Evolutionary conservation across 2,888 invertebrate genomes (phyloP), one percentile per base, ranked within the genome.

Genomic region (Hypomecis atomaria): DNA sequence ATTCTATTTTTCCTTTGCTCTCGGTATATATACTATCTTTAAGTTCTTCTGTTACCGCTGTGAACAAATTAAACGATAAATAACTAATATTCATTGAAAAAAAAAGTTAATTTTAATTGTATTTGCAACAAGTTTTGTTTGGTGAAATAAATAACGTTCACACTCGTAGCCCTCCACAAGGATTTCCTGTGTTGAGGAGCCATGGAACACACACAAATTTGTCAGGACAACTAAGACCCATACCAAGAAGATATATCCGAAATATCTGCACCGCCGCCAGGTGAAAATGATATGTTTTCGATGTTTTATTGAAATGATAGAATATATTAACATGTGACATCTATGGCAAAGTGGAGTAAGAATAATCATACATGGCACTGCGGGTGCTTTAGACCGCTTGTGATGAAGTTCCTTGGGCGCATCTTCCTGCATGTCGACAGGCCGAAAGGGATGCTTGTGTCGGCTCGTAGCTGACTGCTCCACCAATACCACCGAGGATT

Each of bases 341-440:
- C 23, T 23, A 23, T 23, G 40, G 33, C 23, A 48, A 54, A 8
- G 23, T 48, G 3, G 6, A 23, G 6, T 42, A 44, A 13, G 11
- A 40, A 62, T 56, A n/a, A 43, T 49, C 81, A 71, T 83, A 90
- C 90, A 79, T 67, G 85, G 83, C 9, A 86, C 84, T 7, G 82
- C 84, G 2, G 88, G 87, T n/a, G 84, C 86, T 60, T 77, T 83
- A 7, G 87, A 82, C 42, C 82, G 79, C 69, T 87, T 88, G 69
- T 83, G 84, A 13, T 83, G 84, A 10, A 75, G 54, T 6, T 87
- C 89, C 9, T 55, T 56, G 0, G 76, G 58, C 0, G 72, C 36
- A 5, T 82, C 84, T 8, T 85, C 83, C 36, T 81, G 79, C 66
- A 86, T 56, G 8, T 87, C 88, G 9, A 74, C 78, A 23, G 85